Conservation (phyloP, 1,140 invertebrate genomes). For the Drosophila eugracilis region DNA sequence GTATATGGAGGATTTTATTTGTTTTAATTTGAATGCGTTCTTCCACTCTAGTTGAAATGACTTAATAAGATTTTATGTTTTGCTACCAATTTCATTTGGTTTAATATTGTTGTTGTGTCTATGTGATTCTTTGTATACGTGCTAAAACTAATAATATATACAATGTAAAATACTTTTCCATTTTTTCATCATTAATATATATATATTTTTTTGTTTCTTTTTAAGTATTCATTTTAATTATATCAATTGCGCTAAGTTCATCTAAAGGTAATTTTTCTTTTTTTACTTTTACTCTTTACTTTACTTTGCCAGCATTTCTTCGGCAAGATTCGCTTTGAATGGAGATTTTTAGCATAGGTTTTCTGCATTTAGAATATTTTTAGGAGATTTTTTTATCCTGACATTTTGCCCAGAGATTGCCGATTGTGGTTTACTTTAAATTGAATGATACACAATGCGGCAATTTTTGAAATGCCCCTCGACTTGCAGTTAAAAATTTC, state of each 20-base stretch:
- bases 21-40: slow-evolving; percentile 37
- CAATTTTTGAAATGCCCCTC: slow-evolving; percentile 34
- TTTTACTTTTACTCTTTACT: slow-evolving; percentile 25
- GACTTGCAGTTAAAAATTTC: slow-evolving; percentile 69
- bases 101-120: slow-evolving; percentile 43
- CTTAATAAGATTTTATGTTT: slow-evolving; percentile 65
- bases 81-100: slow-evolving; percentile 64
- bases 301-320: slow-evolving; percentile 19
- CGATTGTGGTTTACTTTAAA: slow-evolving; percentile 29
- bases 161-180: slow-evolving; percentile 77
- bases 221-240: slow-evolving; percentile 72
- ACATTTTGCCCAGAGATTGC: slow-evolving; percentile 3
- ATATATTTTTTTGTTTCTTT: slow-evolving; percentile 25
- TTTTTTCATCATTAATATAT: slow-evolving; percentile 51
- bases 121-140: slow-evolving; percentile 60
- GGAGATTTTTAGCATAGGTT: slow-evolving; percentile 61
- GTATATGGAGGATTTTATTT: slow-evolving; percentile 41
- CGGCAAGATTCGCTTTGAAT: slow-evolving; percentile 36
- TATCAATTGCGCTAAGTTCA: slow-evolving; percentile 84
- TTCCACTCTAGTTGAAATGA: slow-evolving; percentile 59
- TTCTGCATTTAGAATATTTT: slow-evolving; percentile 74
- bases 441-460: slow-evolving; percentile 57
- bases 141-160: slow-evolving; percentile 84
- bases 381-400: slow-evolving; percentile 66
- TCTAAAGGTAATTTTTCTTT: slow-evolving; percentile 76